Percentiles rank a stretch among this genome's conserved stretches.
phyloP scores from a whole-genome alignment of 2,797 vertebrate genomes.

The Coranthus polyacanthus region DNA sequence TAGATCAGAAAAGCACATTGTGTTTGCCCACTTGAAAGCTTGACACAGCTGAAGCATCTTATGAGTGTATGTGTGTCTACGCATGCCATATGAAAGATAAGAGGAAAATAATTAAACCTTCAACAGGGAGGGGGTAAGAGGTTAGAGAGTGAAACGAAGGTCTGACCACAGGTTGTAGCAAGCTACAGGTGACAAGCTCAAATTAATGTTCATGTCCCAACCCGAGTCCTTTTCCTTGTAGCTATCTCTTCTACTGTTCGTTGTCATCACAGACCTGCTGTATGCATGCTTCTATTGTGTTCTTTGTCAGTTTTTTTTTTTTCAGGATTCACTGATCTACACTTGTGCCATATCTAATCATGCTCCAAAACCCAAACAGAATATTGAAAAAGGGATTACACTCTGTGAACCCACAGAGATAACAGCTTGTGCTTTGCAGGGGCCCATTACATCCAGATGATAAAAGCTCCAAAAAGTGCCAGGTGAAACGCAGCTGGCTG shows the following conservation, averaged over 20 bases:
- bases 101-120: slow-evolving; percentile 55
- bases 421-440: slow-evolving; percentile 56
- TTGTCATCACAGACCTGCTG: slow-evolving; percentile 3
- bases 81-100: slow-evolving; percentile 50
- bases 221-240: slow-evolving; percentile 1
- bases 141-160: slow-evolving; percentile 23
- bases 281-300: not conserved
- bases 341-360: slow-evolving; percentile 58
- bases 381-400: slow-evolving; percentile 64
- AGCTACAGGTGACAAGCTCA: slow-evolving; percentile 35
- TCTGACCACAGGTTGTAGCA: slow-evolving; percentile 44
- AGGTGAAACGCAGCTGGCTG: slow-evolving; percentile 50
- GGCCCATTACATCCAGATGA: slow-evolving; percentile 60
- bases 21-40: slow-evolving; percentile 73
- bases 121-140: slow-evolving; percentile 3
- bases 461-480: slow-evolving; percentile 54
- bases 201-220: not conserved
- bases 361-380: slow-evolving; percentile 54
- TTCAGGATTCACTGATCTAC: slow-evolving; percentile 33
- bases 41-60: slow-evolving; percentile 56
- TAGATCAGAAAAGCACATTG: slow-evolving; percentile 82
- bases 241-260: slow-evolving; percentile 17
- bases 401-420: slow-evolving; percentile 62
- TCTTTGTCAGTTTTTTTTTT: slow-evolving; percentile 32
- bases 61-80: slow-evolving; percentile 38